A percentile compares a stretch with the other conserved stretches of the same genome.
Evolutionary conservation across 2,888 invertebrate genomes (phyloP).

Genomic region (Teleiodes luculella): DNA sequence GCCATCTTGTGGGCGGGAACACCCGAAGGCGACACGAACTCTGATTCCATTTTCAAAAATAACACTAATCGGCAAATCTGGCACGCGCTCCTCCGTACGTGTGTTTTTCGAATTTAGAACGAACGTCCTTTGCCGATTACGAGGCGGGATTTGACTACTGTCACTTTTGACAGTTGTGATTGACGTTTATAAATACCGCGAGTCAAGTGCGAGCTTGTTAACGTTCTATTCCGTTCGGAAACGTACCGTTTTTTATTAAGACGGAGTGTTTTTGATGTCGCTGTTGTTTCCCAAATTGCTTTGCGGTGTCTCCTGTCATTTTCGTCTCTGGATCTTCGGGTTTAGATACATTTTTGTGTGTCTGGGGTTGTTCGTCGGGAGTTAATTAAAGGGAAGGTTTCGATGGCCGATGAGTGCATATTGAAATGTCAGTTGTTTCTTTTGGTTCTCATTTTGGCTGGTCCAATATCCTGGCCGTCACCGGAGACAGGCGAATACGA

Average conservation of each 20-base stretch:
- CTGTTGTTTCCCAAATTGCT: constrained; percentile 23
- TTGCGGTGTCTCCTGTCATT: not conserved
- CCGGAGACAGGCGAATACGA: constrained; percentile 49
- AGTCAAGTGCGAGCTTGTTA: constrained; percentile 70
- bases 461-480: constrained; percentile 72
- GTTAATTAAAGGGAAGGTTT: constrained; percentile 56
- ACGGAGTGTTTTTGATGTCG: constrained; percentile 53
- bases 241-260: constrained; percentile 57
- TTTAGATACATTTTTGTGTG: constrained; percentile 23
- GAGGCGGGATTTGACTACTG: constrained; percentile 73
- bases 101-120: constrained; percentile 75
- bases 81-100: constrained; percentile 73
- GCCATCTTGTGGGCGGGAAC: constrained; percentile 76
- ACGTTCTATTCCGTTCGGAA: constrained; percentile 36
- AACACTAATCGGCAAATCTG: constrained; percentile 75
- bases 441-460: constrained; percentile 71
- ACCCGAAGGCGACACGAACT: constrained; percentile 75
- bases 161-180: constrained; percentile 74
- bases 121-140: constrained; percentile 68
- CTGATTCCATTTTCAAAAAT: constrained; percentile 75
- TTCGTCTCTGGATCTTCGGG: not conserved
- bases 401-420: constrained; percentile 64
- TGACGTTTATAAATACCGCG: constrained; percentile 72
- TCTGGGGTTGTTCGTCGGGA: constrained; percentile 30
- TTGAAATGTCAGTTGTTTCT: constrained; percentile 75